Percentiles rank a stretch among this genome's conserved stretches.
Conservation (phyloP, 2,888 invertebrate genomes). For the Athripsodes cinereus region DNA sequence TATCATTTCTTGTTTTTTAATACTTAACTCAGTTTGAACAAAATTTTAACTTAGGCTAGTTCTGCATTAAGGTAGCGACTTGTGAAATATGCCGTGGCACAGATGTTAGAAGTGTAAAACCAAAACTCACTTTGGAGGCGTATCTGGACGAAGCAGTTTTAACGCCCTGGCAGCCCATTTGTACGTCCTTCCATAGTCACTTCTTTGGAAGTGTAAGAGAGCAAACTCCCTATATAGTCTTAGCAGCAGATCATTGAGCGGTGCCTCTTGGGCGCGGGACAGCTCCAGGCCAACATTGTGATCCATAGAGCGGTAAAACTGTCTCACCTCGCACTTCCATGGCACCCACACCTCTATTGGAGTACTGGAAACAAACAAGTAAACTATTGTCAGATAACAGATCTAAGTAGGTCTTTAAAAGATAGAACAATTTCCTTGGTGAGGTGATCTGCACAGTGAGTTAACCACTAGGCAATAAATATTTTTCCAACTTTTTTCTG, state of each 20-base stretch:
- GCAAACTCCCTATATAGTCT: slow-evolving; percentile 80
- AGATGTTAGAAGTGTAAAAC: too few species aligned
- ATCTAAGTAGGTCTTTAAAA: too few species aligned
- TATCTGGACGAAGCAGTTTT: slow-evolving; percentile 54
- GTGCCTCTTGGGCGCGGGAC: slow-evolving; percentile 31
- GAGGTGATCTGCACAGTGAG: too few species aligned
- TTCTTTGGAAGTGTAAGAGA: slow-evolving; percentile 73
- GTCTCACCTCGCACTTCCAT: slow-evolving; percentile 10
- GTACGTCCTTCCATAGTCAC: slow-evolving; percentile 78
- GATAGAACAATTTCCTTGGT: too few species aligned
- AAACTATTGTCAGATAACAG: too few species aligned
- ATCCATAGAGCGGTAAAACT: slow-evolving; percentile 25
- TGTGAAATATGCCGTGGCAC: too few species aligned
- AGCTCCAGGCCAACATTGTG: slow-evolving; percentile 20
- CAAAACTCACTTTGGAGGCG: slow-evolving; percentile 56
- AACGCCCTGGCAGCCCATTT: slow-evolving; percentile 76
- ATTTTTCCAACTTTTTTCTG: too few species aligned
- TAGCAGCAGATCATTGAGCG: slow-evolving; percentile 50
- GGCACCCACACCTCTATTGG: not conserved
- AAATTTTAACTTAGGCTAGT: too few species aligned
- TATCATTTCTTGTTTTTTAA: too few species aligned
- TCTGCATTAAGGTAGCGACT: too few species aligned
- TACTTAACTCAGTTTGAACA: too few species aligned
- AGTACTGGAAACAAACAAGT: not conserved
- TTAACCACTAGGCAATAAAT: too few species aligned